phyloP scores from a whole-genome alignment of 1,140 invertebrate genomes.

The Dendroctonus valens region DNA sequence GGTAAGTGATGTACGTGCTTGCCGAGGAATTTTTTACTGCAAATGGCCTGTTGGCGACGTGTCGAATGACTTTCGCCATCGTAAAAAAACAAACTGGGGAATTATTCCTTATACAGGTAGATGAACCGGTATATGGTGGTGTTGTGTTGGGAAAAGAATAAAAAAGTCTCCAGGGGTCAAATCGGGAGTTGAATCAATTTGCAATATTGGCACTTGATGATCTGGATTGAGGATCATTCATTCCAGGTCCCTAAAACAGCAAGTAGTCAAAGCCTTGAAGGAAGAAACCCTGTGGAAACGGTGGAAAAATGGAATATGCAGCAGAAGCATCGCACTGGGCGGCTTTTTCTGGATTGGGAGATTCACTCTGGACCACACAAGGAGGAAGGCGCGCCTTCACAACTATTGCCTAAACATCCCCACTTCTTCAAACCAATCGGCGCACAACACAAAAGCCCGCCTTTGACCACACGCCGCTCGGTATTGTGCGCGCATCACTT shows the following conservation, averaged over 20 bases:
- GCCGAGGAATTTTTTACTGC: conserved; percentile 21
- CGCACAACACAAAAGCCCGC: neutral
- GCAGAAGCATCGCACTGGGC: too few relatives aligned
- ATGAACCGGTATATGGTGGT: neutral
- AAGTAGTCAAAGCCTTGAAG: too few relatives aligned
- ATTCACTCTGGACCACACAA: conserved; percentile 24
- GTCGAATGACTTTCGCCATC: conserved; percentile 27
- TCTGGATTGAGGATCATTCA: too few relatives aligned
- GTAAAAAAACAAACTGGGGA: conserved; percentile 20
- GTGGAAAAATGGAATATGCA: too few relatives aligned
- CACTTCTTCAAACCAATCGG: neutral
- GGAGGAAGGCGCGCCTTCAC: conserved; percentile 5
- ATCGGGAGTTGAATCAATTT: too few relatives aligned
- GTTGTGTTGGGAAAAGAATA: too few relatives aligned
- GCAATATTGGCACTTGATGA: too few relatives aligned
- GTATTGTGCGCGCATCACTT: neutral
- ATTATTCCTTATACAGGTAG: conserved; percentile 24
- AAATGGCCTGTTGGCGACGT: conserved; percentile 24
- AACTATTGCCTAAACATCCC: neutral
- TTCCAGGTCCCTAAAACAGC: too few relatives aligned
- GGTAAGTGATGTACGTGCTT: conserved; percentile 28
- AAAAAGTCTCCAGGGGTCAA: too few relatives aligned
- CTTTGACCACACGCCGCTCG: neutral
- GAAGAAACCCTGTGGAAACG: too few relatives aligned
- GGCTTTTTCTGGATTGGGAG: too few relatives aligned